Evolutionary conservation across 2,797 vertebrate genomes (phyloP).

Genomic region (Channallabes apus): DNA sequence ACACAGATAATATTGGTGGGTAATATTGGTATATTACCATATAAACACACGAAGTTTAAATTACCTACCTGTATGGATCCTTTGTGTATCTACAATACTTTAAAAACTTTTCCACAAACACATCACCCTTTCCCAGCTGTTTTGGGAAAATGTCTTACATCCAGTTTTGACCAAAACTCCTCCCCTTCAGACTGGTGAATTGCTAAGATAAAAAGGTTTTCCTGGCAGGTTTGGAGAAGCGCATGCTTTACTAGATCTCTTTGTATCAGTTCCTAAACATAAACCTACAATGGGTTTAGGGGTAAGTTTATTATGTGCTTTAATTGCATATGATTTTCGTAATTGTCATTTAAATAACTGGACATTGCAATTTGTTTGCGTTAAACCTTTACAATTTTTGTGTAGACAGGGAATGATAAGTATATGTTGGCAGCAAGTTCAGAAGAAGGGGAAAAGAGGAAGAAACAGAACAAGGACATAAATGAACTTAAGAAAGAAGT

Average conservation of each 20-base stretch:
- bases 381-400: conserved; percentile 38
- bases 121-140: conserved; percentile 40
- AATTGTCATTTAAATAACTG: background rate
- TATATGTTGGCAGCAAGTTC: conserved; percentile 90
- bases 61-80: conserved; percentile 42
- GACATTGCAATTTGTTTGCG: background rate
- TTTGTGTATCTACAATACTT: conserved; percentile 50
- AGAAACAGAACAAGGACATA: conserved; percentile 81
- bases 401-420: conserved; percentile 89
- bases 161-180: conserved; percentile 51
- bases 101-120: conserved; percentile 48
- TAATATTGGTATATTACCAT: conserved; percentile 55
- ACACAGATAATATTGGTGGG: conserved; percentile 54
- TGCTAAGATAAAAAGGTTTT: conserved; percentile 70
- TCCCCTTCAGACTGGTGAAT: conserved; percentile 65
- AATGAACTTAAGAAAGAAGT: conserved; percentile 96
- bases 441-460: conserved; percentile 76
- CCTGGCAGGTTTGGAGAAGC: conserved; percentile 53
- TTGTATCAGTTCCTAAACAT: conserved; percentile 57
- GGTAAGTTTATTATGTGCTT: conserved; percentile 69
- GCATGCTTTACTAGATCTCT: conserved; percentile 60
- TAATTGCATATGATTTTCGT: background rate
- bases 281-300: conserved; percentile 73
- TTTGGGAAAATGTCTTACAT: conserved; percentile 37
- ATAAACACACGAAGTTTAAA: conserved; percentile 43